phyloP scores from a whole-genome alignment of 1,140 invertebrate species.

The Drosophila parabipectinata region DNA sequence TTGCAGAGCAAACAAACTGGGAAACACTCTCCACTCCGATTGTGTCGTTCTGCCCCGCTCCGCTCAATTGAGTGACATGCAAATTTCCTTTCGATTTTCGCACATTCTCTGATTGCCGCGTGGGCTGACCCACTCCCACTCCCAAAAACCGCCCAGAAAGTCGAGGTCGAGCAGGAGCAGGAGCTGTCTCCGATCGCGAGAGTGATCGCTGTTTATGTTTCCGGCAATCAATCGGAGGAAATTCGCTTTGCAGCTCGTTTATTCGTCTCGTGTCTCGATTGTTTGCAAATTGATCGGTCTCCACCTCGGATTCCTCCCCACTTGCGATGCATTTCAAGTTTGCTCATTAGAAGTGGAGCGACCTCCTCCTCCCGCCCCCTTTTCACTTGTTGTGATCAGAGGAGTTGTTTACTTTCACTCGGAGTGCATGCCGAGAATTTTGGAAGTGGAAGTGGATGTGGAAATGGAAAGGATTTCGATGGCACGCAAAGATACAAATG shows the following conservation, averaged over 20 bases:
- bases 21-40: conserved; percentile 49
- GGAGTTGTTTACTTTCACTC: conserved; percentile 60
- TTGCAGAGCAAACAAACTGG: conserved; percentile 45
- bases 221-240: conserved; percentile 70
- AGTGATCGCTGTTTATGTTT: conserved; percentile 68
- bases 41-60: conserved; percentile 55
- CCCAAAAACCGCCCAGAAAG: conserved; percentile 24
- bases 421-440: conserved; percentile 41
- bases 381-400: background rate
- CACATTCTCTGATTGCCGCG: conserved; percentile 72
- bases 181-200: conserved; percentile 21
- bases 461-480: conserved; percentile 47
- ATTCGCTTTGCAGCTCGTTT: conserved; percentile 45
- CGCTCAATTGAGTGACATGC: conserved; percentile 74
- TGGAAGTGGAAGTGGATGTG: conserved; percentile 6
- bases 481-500: conserved; percentile 39
- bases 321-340: conserved; percentile 17
- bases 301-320: conserved; percentile 22
- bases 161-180: conserved; percentile 44
- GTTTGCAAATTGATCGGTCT: conserved; percentile 61
- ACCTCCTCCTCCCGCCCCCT: background rate
- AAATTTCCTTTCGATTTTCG: conserved; percentile 78
- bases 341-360: conserved; percentile 59
- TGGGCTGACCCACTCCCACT: conserved; percentile 25
- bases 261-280: conserved; percentile 43